These are phyloP conservation scores for Coranthus polyacanthus DNA, from an alignment of 2,797 vertebrate genomes.

Conservation along the genomic window DNA sequence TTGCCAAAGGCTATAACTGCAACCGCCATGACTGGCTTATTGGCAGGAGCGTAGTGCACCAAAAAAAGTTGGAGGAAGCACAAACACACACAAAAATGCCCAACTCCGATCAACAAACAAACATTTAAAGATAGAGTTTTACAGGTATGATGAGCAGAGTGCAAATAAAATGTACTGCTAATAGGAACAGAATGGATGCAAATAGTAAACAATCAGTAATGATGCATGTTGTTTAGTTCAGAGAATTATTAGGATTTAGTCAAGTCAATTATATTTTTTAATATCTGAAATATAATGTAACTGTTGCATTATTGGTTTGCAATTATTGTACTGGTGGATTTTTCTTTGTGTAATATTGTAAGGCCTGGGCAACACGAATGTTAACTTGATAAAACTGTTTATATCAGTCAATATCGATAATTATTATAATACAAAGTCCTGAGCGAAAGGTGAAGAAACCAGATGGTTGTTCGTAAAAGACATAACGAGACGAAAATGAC, in stretches of 20 bases:
- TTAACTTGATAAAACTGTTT: no score
- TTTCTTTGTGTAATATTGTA: no score
- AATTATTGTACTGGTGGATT: no score
- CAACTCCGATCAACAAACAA: slow-evolving; percentile 32
- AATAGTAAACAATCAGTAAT: slow-evolving; percentile 12
- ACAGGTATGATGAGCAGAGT: slow-evolving; percentile 2
- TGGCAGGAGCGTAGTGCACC: slow-evolving; percentile 23
- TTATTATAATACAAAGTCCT: no score
- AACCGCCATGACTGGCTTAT: slow-evolving; percentile 47
- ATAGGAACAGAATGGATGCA: not conserved
- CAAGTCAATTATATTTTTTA: no score
- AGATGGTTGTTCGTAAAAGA: no score
- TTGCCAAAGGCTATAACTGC: slow-evolving; percentile 53
- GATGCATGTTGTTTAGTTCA: not conserved
- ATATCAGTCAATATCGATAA: no score
- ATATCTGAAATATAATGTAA: no score
- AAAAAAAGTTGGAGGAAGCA: slow-evolving; percentile 20
- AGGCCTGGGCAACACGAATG: no score
- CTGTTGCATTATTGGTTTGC: no score
- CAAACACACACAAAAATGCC: slow-evolving; percentile 41
- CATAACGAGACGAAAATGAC: no score
- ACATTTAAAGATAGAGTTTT: slow-evolving; percentile 22
- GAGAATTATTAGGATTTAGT: not conserved
- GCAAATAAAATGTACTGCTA: not conserved
- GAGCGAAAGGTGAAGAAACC: no score